phyloP scores from a whole-genome alignment of 2,888 invertebrate species.

The Embidobia sp. region DNA sequence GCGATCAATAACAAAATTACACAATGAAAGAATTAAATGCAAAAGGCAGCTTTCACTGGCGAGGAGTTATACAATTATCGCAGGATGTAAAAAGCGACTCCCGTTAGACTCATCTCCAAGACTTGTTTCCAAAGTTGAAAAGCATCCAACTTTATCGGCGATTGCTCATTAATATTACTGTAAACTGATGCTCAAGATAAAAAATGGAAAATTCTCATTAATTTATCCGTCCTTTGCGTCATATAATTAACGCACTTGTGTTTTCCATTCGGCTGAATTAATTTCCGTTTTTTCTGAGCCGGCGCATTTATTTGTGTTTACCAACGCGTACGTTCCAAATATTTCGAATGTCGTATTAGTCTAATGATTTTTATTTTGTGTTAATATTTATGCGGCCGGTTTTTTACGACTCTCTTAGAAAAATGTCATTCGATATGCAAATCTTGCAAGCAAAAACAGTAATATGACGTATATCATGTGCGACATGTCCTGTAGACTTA shows the following conservation, averaged over 20 bases:
- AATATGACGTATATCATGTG: no score
- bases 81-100: neutral
- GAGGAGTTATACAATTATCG: slow-evolving; percentile 2
- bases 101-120: neutral
- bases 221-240: no score
- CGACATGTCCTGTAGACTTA: no score
- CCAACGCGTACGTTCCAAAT: slow-evolving; percentile 20
- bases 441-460: slow-evolving; percentile 17
- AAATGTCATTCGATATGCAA: slow-evolving; percentile 30
- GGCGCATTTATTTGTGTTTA: slow-evolving; percentile 2
- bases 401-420: slow-evolving; percentile 27
- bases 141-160: no score
- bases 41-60: slow-evolving; percentile 5
- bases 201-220: no score
- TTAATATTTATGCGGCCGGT: slow-evolving; percentile 32
- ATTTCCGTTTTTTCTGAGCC: slow-evolving; percentile 1
- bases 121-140: no score
- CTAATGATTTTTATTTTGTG: slow-evolving; percentile 8
- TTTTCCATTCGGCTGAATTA: neutral
- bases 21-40: neutral
- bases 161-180: no score
- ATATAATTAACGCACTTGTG: no score
- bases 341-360: slow-evolving; percentile 19
- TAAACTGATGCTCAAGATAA: no score
- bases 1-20: slow-evolving; percentile 1